Base-by-base conservation (phyloP, 2,797 vertebrate species). In the Sciaenops ocellatus region DNA sequence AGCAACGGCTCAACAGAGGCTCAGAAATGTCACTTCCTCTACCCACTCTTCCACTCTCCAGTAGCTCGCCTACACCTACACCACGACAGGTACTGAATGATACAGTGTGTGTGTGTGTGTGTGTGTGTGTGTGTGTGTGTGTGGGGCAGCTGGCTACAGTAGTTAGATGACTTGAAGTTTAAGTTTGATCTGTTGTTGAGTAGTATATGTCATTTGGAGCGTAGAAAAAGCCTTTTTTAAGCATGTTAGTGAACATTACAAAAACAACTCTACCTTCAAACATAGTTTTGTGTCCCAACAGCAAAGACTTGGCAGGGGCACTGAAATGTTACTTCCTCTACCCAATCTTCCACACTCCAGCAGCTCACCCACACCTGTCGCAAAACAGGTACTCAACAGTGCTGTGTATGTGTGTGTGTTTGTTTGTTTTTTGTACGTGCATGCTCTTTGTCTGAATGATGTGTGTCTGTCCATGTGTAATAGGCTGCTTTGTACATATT, bases 241-340 rank as follows among this genome's bases (percentile, higher is more conserved):
- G 8, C 34, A 38, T 38, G 34, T 38, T 9, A 9, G 9, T 38
- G 95, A 97, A 15, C 96, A 92, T 90, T 98, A 98, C 89, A 95
- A 91, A 85, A 87, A 75, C 0, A 91, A 90, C 8, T 8, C 7
- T 1, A 94, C 98, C 87, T 97, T 96, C 84, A 96, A 90, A 80
- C 90, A 96, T 18, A 94, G 86, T 2, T 70, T 47, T 65, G 16
- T 85, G 69, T 56, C 9, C 60, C 11, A 28, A 15, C 61, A 80
- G 80, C 30, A 62, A 18, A 51, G 12, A 59, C 15, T 26, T 61
- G 42, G 12, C 42, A 38, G 34, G 9, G 34, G 34, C 2, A 8
- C 34, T 38, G 8, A 38, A 38, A 38, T 38, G 34, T 44, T 44
- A 4, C 42, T 5, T 60, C 30, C 51, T 64, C 38, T 3, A 3